These are phyloP conservation scores for Labia minor DNA, from an alignment of 2,888 invertebrate species.

Conservation along the genomic window DNA sequence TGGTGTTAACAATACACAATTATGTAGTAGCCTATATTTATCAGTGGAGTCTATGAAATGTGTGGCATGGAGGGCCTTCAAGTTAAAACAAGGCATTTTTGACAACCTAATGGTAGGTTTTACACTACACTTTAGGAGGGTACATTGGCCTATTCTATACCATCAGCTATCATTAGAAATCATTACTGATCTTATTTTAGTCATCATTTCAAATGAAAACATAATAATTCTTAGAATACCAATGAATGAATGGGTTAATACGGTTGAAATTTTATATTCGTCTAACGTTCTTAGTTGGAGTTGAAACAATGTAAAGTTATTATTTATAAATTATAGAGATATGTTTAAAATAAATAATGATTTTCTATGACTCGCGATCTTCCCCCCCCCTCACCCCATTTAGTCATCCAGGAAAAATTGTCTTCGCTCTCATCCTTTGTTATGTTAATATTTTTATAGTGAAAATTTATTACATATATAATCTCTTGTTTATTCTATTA, in stretches of 20 bases:
- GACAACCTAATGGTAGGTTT: not conserved
- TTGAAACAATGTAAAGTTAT: no score
- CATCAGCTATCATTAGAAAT: not conserved
- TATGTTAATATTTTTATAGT: no score
- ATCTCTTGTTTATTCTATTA: no score
- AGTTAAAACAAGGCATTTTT: conserved; percentile 6
- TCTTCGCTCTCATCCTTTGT: no score
- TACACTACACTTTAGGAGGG: not conserved
- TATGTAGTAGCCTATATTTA: not conserved
- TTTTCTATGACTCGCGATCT: no score
- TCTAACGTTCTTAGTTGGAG: not conserved
- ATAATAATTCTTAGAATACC: not conserved
- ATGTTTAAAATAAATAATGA: no score
- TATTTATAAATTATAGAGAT: no score
- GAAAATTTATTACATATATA: no score
- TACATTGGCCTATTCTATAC: not conserved
- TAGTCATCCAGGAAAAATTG: no score
- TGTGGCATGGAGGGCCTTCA: not conserved
- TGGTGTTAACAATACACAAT: conserved; percentile 13
- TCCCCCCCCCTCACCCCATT: no score
- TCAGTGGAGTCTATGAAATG: not conserved
- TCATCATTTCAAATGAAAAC: not conserved
- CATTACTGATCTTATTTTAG: not conserved
- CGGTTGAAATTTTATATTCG: not conserved
- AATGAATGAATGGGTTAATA: not conserved